Evolutionary conservation across 2,888 invertebrate genomes (phyloP).

Genomic region (Chrysina gloriosa): DNA sequence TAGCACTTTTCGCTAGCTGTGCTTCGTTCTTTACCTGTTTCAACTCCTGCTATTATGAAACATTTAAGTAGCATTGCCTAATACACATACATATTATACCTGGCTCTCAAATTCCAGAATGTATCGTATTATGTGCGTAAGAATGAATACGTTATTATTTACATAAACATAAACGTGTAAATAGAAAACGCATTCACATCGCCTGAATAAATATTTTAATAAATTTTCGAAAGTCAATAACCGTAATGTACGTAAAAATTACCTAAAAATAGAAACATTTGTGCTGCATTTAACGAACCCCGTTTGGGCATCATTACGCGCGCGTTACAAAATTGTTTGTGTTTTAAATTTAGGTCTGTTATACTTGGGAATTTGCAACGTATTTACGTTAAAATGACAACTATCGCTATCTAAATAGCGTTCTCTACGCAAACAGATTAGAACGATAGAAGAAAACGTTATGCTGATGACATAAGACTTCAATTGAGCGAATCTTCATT

Average conservation of each 20-base stretch:
- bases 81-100: constrained; percentile 28
- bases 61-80: constrained; percentile 32
- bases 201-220: constrained; percentile 32
- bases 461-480: constrained; percentile 29
- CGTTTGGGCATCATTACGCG: constrained; percentile 8
- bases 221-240: constrained; percentile 35
- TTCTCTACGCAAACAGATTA: constrained; percentile 27
- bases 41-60: constrained; percentile 18
- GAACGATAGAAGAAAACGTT: constrained; percentile 32
- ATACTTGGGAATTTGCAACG: constrained; percentile 26
- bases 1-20: constrained; percentile 30
- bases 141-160: constrained; percentile 26
- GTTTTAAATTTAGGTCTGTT: constrained; percentile 36
- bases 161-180: constrained; percentile 16
- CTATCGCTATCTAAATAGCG: constrained; percentile 27
- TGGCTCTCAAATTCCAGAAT: constrained; percentile 26
- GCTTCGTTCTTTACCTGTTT: constrained; percentile 19
- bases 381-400: constrained; percentile 36
- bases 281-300: constrained; percentile 25
- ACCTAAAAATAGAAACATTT: constrained; percentile 35
- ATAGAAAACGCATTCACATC: constrained; percentile 31
- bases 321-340: constrained; percentile 34
- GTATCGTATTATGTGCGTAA: constrained; percentile 21
- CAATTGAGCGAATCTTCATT: constrained; percentile 38
- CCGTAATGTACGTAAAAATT: constrained; percentile 31